A percentile compares a stretch with the other conserved stretches of the same genome.
Conservation (phyloP, 35 echinoderm and acorn worm species). For the Lytechinus variegatus region DNA sequence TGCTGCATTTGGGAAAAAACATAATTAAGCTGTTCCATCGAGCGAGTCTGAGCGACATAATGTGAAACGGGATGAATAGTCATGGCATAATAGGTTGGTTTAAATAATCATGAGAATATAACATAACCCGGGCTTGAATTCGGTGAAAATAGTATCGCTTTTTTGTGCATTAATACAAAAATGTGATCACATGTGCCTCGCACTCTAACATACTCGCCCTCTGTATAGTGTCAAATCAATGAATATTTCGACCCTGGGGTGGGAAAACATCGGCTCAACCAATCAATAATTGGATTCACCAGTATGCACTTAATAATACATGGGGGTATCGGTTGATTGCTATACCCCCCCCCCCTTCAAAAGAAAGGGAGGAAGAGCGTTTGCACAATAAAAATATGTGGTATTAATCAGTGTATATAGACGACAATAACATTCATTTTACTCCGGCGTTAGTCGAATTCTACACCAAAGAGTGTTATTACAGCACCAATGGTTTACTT, state of each 20-base stretch:
- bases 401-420: no score
- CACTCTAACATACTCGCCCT: neutral
- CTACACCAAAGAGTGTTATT: no score
- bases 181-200: neutral
- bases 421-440: no score
- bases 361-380: no score
- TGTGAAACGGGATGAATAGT: no score
- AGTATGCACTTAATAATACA: neutral
- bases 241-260: constrained; percentile 9
- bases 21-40: no score
- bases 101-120: neutral
- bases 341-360: neutral
- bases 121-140: neutral
- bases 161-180: neutral
- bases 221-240: neutral
- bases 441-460: no score
- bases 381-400: no score
- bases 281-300: constrained; percentile 4
- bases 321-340: neutral
- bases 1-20: no score
- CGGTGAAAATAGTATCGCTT: neutral
- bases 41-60: no score
- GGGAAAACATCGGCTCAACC: neutral
- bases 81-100: no score
- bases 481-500: no score